Percentiles rank a stretch among this genome's conserved stretches.
Evolutionary conservation across 1,140 invertebrate species (phyloP).

Genomic region (Gerris buenoi): DNA sequence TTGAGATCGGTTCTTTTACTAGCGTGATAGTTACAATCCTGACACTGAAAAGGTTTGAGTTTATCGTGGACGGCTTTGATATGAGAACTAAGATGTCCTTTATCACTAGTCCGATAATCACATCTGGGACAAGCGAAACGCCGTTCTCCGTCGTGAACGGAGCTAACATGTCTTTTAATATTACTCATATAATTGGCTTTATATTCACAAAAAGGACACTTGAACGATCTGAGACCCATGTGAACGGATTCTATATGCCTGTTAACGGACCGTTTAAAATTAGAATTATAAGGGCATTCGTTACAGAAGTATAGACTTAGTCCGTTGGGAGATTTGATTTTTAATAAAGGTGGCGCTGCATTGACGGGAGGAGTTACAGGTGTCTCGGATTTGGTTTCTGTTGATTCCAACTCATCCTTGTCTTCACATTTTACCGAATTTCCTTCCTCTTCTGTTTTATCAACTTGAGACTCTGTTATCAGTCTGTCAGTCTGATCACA

Average conservation of each 20-base stretch:
- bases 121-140: background rate
- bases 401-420: no score
- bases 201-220: background rate
- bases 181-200: background rate
- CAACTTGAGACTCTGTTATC: no score
- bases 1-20: background rate
- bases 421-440: no score
- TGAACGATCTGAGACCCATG: background rate
- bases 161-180: background rate
- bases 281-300: background rate
- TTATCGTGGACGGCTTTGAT: conserved; percentile 1
- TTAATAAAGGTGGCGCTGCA: no score
- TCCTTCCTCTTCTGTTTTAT: no score
- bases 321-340: no score
- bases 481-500: no score
- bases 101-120: background rate
- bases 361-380: no score
- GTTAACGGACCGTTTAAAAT: background rate
- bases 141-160: background rate
- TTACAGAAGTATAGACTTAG: background rate
- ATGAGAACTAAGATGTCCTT: background rate
- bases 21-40: background rate
- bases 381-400: no score
- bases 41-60: background rate
- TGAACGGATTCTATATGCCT: background rate